Evolutionary conservation across 2,888 invertebrate genomes (phyloP).

Genomic region (Clanis bilineata): DNA sequence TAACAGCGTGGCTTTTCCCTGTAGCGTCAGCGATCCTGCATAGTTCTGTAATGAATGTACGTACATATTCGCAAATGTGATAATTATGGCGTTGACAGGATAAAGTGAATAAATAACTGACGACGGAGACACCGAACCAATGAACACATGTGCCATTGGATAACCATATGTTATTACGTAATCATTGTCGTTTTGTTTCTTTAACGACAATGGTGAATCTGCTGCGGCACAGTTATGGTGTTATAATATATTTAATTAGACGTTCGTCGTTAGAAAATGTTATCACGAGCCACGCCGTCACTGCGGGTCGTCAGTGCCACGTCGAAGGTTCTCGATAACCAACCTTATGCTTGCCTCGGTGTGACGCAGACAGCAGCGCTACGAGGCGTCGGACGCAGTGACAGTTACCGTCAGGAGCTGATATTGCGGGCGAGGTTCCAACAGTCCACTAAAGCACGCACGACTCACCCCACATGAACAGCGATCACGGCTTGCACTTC

Average conservation of each 20-base stretch:
- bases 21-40: constrained; percentile 66
- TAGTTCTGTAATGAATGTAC: constrained; percentile 55
- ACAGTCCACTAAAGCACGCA: constrained; percentile 44
- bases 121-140: constrained; percentile 26
- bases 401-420: constrained; percentile 29
- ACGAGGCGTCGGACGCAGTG: background rate
- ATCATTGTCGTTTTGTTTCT: constrained; percentile 53
- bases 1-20: constrained; percentile 76
- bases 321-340: constrained; percentile 7
- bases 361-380: background rate
- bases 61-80: constrained; percentile 40
- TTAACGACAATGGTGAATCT: constrained; percentile 43
- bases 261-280: constrained; percentile 15
- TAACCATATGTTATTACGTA: constrained; percentile 74
- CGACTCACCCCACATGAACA: constrained; percentile 50
- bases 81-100: constrained; percentile 47
- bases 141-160: constrained; percentile 65
- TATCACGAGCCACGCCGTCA: background rate
- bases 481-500: constrained; percentile 70
- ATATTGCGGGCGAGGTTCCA: constrained; percentile 23
- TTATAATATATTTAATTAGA: background rate
- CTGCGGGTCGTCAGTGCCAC: constrained; percentile 19
- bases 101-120: constrained; percentile 39
- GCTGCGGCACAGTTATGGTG: background rate
- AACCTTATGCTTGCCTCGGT: too few species aligned